A percentile compares a stretch with the other conserved stretches of the same genome.
Conservation (phyloP, 2,113 vertebrate species). For the Catharus minimus region DNA sequence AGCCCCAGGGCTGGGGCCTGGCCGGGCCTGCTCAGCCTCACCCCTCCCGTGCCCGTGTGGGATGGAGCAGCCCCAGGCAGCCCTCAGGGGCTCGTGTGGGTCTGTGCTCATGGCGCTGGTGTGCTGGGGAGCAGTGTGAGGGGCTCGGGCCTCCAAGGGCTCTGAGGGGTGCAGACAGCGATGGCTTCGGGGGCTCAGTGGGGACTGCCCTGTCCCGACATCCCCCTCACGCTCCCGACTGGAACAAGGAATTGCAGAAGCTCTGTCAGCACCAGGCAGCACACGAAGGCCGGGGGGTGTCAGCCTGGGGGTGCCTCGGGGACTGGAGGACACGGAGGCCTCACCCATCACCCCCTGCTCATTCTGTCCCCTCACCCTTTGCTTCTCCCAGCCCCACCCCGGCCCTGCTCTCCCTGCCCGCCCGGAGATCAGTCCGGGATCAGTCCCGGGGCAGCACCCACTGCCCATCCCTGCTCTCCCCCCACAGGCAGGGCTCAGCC, state of each 20-base stretch:
- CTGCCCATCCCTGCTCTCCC: fast-evolving
- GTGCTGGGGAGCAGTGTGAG: fast-evolving
- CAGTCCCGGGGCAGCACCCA: fast-evolving
- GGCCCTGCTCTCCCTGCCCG: not conserved
- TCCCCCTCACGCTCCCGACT: not conserved
- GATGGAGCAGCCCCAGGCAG: fast-evolving
- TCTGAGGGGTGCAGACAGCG: not conserved
- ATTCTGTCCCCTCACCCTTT: fast-evolving
- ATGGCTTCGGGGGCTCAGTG: fast-evolving
- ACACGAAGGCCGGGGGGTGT: no score
- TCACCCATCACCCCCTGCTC: fast-evolving
- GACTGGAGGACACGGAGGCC: fast-evolving
- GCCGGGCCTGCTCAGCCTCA: not conserved
- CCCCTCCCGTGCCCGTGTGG: not conserved
- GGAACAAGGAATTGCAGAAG: not conserved
- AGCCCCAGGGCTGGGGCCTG: not conserved
- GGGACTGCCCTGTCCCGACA: not conserved
- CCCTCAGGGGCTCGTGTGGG: not conserved
- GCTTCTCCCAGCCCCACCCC: not conserved
- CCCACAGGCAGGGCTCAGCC: fast-evolving
- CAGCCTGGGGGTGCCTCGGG: not conserved
- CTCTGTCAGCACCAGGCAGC: not conserved
- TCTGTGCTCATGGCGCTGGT: not conserved
- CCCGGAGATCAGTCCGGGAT: fast-evolving
- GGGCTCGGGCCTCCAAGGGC: not conserved